Percentiles rank a stretch among this genome's conserved stretches.
Evolutionary conservation across 1,140 invertebrate species (phyloP).

Genomic region (Cyclina sinensis): DNA sequence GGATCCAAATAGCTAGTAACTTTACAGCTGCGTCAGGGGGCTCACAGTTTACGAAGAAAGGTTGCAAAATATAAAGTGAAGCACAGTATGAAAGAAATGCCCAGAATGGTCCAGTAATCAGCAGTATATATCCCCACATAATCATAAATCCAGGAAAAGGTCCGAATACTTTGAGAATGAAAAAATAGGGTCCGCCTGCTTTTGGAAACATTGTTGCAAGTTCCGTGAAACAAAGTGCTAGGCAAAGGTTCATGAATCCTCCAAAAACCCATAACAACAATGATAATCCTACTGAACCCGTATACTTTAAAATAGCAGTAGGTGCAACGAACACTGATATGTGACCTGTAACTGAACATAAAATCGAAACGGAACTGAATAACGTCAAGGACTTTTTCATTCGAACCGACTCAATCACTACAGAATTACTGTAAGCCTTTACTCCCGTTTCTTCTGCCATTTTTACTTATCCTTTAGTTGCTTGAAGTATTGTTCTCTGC

Average conservation of each 20-base stretch:
- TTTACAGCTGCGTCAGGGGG: slow-evolving; percentile 75
- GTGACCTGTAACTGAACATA: slow-evolving; percentile 83
- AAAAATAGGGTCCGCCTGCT: slow-evolving; percentile 98
- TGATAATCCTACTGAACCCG: slow-evolving; percentile 87
- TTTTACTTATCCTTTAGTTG: background rate
- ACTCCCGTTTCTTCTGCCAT: background rate
- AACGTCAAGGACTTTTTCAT: slow-evolving; percentile 82
- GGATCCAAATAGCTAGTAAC: slow-evolving; percentile 79
- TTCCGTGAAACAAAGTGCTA: slow-evolving; percentile 98
- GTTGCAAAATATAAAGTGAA: slow-evolving; percentile 82
- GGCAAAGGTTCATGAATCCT: slow-evolving; percentile 91
- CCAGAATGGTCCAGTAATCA: slow-evolving; percentile 92
- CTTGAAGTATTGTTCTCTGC: no score
- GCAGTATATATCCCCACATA: slow-evolving; percentile 92
- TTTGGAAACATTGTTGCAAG: slow-evolving; percentile 96
- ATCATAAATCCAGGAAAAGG: slow-evolving; percentile 97
- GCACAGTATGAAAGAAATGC: slow-evolving; percentile 82
- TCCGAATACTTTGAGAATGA: slow-evolving; percentile 95
- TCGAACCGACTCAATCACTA: slow-evolving; percentile 63
- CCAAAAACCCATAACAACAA: slow-evolving; percentile 97
- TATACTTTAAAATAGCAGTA: slow-evolving; percentile 73
- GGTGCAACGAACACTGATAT: slow-evolving; percentile 82
- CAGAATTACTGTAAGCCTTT: background rate
- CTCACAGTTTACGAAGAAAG: slow-evolving; percentile 77
- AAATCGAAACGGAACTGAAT: slow-evolving; percentile 77